Conservation (phyloP, 2,113 vertebrate species). For the Atractosteus spatula region DNA sequence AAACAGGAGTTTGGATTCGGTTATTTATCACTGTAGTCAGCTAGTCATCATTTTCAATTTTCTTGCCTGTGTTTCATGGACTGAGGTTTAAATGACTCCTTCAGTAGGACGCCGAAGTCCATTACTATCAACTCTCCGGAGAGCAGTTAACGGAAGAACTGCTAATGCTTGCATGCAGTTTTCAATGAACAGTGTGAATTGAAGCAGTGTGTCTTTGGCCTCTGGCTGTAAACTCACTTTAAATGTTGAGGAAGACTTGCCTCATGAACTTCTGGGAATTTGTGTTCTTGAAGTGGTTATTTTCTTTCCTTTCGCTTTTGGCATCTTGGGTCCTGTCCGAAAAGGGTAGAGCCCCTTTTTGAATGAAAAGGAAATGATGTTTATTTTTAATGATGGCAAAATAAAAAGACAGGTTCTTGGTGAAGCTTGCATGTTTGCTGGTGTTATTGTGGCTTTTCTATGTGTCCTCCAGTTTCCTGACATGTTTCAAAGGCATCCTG, state of each 20-base stretch:
- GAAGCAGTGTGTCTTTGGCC: neutral
- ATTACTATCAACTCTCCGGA: constrained; percentile 38
- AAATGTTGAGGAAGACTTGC: neutral
- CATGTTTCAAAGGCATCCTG: no score
- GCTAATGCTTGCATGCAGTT: neutral
- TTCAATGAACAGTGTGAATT: neutral
- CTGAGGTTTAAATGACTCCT: constrained; percentile 40
- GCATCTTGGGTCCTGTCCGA: no score
- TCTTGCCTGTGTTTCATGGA: constrained; percentile 27
- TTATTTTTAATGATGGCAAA: no score
- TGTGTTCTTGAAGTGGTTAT: no score
- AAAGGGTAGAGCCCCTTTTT: no score
- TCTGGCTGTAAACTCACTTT: neutral
- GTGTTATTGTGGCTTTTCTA: no score
- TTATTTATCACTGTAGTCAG: constrained; percentile 44
- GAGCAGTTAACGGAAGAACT: constrained; percentile 16
- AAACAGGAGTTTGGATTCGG: constrained; percentile 20
- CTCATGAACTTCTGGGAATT: neutral
- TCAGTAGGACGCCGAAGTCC: constrained; percentile 32
- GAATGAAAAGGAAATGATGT: no score
- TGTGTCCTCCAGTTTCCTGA: no score
- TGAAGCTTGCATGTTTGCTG: no score
- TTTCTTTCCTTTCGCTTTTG: no score
- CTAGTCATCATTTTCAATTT: constrained; percentile 46
- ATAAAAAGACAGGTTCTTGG: no score